These are phyloP conservation scores for Creontiades dilutus DNA, from an alignment of 2,888 invertebrate genomes.

Conservation along the genomic window DNA sequence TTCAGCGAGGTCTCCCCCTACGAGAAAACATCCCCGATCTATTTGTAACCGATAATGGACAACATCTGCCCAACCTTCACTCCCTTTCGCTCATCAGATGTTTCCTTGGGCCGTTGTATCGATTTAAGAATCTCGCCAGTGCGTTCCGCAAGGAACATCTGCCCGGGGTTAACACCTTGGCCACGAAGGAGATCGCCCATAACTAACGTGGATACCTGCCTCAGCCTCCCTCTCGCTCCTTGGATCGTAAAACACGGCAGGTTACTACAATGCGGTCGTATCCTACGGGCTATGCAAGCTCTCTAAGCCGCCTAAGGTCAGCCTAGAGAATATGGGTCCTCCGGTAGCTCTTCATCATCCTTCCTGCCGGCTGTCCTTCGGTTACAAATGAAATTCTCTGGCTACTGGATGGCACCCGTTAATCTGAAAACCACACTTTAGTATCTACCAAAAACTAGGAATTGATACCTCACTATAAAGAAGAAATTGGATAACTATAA, in stretches of 20 bases:
- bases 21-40: neutral
- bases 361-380: neutral
- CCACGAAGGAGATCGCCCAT: slow-evolving; percentile 53
- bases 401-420: neutral
- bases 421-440: too few relatives aligned
- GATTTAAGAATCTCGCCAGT: slow-evolving; percentile 17
- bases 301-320: neutral
- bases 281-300: neutral
- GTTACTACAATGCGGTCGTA: slow-evolving; percentile 31
- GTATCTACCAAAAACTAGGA: too few relatives aligned
- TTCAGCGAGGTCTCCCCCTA: neutral
- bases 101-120: neutral
- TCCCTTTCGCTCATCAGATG: slow-evolving; percentile 47
- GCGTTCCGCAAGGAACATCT: slow-evolving; percentile 40
- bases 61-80: slow-evolving; percentile 39
- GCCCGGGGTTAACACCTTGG: slow-evolving; percentile 42
- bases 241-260: slow-evolving; percentile 46
- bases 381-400: neutral
- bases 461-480: too few relatives aligned
- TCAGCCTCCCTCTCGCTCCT: neutral
- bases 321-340: neutral
- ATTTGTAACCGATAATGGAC: slow-evolving; percentile 37
- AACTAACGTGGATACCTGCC: slow-evolving; percentile 48
- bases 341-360: neutral
- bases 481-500: too few relatives aligned